Evolutionary conservation across 2,113 vertebrate species (phyloP).

Genomic region (Sprattus sprattus): DNA sequence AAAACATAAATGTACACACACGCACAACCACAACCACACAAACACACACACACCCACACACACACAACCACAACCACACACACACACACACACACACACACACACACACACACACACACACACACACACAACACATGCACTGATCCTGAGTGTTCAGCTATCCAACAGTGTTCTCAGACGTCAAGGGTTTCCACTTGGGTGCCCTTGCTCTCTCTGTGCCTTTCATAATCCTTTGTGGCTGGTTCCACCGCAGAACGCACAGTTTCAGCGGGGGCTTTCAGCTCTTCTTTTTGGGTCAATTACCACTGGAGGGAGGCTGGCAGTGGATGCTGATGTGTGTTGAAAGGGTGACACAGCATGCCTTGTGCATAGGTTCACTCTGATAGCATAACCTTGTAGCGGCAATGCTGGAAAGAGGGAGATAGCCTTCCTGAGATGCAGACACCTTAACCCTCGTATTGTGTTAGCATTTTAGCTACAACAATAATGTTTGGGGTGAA

Average conservation of each 20-base stretch:
- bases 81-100: neutral
- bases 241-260: neutral
- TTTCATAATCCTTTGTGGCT: neutral
- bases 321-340: conserved; percentile 37
- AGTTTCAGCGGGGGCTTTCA: neutral
- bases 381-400: conserved; percentile 25
- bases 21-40: neutral
- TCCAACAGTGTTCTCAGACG: neutral
- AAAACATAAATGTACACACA: neutral
- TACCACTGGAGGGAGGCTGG: conserved; percentile 39
- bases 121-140: conserved; percentile 31
- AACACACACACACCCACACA: conserved; percentile 32
- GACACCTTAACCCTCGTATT: neutral
- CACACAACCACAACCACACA: conserved; percentile 31
- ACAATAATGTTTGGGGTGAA: neutral
- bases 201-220: neutral
- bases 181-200: conserved; percentile 8
- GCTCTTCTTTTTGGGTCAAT: conserved; percentile 48
- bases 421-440: neutral
- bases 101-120: neutral
- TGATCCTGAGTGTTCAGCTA: neutral
- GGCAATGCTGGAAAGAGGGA: neutral
- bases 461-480: neutral
- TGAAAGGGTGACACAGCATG: conserved; percentile 41
- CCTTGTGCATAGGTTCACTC: conserved; percentile 23